A percentile compares a stretch with the other conserved stretches of the same genome.
Evolutionary conservation across 2,113 vertebrate species (phyloP).

Genomic region (Brachypteracias leptosomus): DNA sequence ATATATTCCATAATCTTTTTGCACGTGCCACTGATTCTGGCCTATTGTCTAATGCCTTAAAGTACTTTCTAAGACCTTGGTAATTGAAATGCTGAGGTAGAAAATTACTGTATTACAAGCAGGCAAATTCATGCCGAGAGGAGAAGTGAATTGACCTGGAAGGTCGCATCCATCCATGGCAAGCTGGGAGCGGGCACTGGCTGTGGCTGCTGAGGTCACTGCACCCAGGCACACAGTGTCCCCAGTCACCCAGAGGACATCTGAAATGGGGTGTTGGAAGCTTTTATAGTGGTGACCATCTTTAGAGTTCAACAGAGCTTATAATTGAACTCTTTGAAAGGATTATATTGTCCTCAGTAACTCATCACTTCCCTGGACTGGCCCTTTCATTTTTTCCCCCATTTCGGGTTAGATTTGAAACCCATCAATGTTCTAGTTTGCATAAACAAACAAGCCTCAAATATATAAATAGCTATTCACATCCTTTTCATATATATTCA

Average conservation of each 20-base stretch:
- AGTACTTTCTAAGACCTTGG: constrained; percentile 16
- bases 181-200: not conserved
- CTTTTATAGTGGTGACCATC: not conserved
- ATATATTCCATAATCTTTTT: constrained; percentile 2
- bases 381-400: not conserved
- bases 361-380: not conserved
- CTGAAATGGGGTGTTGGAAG: not conserved
- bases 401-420: not conserved
- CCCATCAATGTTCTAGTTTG: not conserved
- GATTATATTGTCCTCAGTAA: not conserved
- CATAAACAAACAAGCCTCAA: not conserved
- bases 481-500: not conserved
- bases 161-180: not conserved
- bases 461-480: not conserved
- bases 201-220: not conserved
- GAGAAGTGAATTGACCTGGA: constrained; percentile 41
- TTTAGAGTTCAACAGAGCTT: not conserved
- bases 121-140: not conserved
- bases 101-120: constrained; percentile 30
- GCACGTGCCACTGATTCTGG: not conserved
- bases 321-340: not conserved
- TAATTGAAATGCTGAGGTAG: constrained; percentile 57
- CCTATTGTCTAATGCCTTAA: constrained; percentile 21
- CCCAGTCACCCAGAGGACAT: not conserved
- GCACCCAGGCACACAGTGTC: not conserved